phyloP scores from a whole-genome alignment of 53 echinoderm and acorn worm species.

The Paracentrotus lividus region DNA sequence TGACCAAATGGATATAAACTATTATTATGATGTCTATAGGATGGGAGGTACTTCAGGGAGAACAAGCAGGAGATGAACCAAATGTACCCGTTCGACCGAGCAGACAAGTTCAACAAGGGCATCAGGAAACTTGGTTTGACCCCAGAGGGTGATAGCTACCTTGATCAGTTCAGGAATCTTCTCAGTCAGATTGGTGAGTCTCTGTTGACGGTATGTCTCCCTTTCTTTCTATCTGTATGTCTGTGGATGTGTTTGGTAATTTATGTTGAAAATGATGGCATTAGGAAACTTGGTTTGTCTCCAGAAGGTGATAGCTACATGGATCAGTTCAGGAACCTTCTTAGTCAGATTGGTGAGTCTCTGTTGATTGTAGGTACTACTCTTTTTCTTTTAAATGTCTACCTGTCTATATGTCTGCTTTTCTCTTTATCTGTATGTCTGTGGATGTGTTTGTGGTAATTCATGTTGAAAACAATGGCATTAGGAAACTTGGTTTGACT shows the following conservation, averaged over 20 bases:
- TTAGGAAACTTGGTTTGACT: too few relatives aligned
- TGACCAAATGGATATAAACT: too few relatives aligned
- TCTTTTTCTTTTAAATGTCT: too few relatives aligned
- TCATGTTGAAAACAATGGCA: too few relatives aligned
- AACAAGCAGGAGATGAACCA: slow-evolving; percentile 91
- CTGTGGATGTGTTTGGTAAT: too few relatives aligned
- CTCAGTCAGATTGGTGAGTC: slow-evolving; percentile 97
- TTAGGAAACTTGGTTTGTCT: slow-evolving; percentile 95
- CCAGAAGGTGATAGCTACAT: slow-evolving; percentile 97
- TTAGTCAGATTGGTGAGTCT: slow-evolving; percentile 98
- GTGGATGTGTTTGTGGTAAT: too few relatives aligned
- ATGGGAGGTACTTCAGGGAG: slow-evolving; percentile 91
- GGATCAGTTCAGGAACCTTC: slow-evolving; percentile 98
- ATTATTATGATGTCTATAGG: too few relatives aligned
- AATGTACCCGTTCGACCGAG: slow-evolving; percentile 99
- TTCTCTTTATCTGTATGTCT: not conserved
- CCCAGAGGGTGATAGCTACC: slow-evolving; percentile 95
- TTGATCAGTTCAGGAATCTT: slow-evolving; percentile 98
- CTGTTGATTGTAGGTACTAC: too few relatives aligned
- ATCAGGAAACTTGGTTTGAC: slow-evolving; percentile 97
- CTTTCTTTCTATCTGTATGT: not conserved
- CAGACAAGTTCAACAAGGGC: slow-evolving; percentile 97
- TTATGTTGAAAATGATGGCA: too few relatives aligned
- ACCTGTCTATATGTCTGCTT: not conserved
- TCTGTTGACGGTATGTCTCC: not conserved